Evolutionary conservation across 2,113 vertebrate species (phyloP).

Genomic region (Salminus brasiliensis): DNA sequence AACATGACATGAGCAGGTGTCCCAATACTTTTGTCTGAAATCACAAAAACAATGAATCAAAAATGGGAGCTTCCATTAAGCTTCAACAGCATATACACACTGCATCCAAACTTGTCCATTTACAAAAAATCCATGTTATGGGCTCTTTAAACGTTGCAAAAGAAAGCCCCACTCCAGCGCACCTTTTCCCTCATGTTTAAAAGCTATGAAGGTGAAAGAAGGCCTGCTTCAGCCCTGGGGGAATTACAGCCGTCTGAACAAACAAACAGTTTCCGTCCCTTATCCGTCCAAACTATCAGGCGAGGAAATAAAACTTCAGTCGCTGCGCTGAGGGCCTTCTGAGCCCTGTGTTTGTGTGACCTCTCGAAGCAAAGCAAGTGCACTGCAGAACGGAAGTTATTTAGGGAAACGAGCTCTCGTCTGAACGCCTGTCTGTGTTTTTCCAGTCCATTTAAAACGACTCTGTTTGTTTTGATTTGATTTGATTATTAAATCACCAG

Average conservation of each 20-base stretch:
- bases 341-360: slow-evolving; percentile 38
- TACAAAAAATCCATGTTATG: no score
- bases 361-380: slow-evolving; percentile 37
- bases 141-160: no score
- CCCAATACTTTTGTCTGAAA: no score
- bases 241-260: slow-evolving; percentile 69
- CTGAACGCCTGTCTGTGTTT: slow-evolving; percentile 24
- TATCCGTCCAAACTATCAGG: slow-evolving; percentile 57
- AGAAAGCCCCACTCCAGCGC: background rate
- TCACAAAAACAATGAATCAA: no score
- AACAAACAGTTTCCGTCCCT: slow-evolving; percentile 68
- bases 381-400: slow-evolving; percentile 19
- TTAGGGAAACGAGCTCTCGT: slow-evolving; percentile 18
- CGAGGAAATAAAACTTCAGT: slow-evolving; percentile 60
- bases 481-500: slow-evolving; percentile 24
- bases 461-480: slow-evolving; percentile 38
- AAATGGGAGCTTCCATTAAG: no score
- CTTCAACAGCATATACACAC: no score
- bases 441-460: slow-evolving; percentile 43
- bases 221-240: slow-evolving; percentile 56
- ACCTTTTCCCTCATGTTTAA: slow-evolving; percentile 16
- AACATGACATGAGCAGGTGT: no score
- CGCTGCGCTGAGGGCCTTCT: slow-evolving; percentile 34
- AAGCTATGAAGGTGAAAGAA: slow-evolving; percentile 54
- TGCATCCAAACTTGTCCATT: no score